Evolutionary conservation across 2,113 vertebrate species (phyloP).

Genomic region (Oxyruncus cristatus): DNA sequence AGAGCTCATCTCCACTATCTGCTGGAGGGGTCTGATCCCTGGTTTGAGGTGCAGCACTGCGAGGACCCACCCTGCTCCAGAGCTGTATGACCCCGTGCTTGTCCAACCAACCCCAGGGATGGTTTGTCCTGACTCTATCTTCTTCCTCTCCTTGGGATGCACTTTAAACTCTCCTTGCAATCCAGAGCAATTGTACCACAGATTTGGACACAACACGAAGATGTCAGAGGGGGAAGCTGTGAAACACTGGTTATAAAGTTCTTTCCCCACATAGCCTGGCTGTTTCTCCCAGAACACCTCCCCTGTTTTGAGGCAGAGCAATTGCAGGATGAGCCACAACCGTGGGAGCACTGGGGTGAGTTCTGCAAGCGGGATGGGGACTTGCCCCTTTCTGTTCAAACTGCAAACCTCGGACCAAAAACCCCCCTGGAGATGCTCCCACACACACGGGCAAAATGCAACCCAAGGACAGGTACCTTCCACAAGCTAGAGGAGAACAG

Average conservation of each 20-base stretch:
- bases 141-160: neutral
- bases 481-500: fast-evolving
- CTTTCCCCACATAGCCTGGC: neutral
- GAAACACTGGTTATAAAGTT: neutral
- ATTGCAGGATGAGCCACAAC: neutral
- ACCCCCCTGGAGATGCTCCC: neutral
- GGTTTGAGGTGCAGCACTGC: neutral
- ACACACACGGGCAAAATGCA: neutral
- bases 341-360: neutral
- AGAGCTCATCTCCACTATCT: neutral
- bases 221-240: neutral
- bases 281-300: neutral
- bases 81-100: fast-evolving
- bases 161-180: neutral
- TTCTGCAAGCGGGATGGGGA: neutral
- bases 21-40: neutral
- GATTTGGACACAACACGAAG: neutral
- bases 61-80: neutral
- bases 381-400: neutral
- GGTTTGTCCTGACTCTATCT: neutral
- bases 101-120: neutral
- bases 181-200: neutral
- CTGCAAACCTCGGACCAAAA: neutral
- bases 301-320: neutral
- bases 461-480: neutral